Evolutionary conservation across 2,888 invertebrate genomes (phyloP), one percentile per base, ranked within the genome.

Genomic region (Callyntrura guangdongensis): DNA sequence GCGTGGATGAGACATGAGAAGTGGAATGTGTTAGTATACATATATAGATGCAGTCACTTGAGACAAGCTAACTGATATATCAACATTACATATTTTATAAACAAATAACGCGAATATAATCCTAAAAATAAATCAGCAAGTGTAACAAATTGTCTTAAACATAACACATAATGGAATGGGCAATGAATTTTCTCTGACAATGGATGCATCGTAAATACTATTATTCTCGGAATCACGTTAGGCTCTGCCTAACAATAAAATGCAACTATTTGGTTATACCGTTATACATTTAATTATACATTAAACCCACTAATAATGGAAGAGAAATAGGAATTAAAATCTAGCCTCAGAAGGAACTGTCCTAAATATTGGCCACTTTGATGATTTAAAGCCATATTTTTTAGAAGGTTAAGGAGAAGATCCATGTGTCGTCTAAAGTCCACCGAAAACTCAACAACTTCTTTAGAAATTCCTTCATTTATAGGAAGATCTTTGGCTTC

Each of bases 251-350:
- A n/a, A n/a, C n/a, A n/a, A n/a, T n/a, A n/a, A n/a, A n/a, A n/a
- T n/a, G n/a, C n/a, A n/a, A n/a, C n/a, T n/a, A n/a, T n/a, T n/a
- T n/a, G n/a, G n/a, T n/a, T n/a, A n/a, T n/a, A n/a, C n/a, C n/a
- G n/a, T n/a, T n/a, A n/a, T n/a, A n/a, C n/a, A 36, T 36, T 36
- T 49, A n/a, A n/a, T 20, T 53, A 49, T 27, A 72, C 56, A 74
- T 81, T 91, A 53, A 90, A 90, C 11, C 92, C 92, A 59, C 77
- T 84, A 20, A 92, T 92, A 22, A 91, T 91, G 5, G 91, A 82
- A 3, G 93, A 91, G 67, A 93, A 94, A 72, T 93, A 94, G 0
- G 93, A 93, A 67, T 94, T 94, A 61, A 93, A 94, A 91, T 94
- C 94, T 8, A 94, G 72, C 1, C 93, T 91, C 2, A 94, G 86